Percentiles rank a stretch among this genome's conserved stretches.
phyloP scores from a whole-genome alignment of 2,797 vertebrate species.

The Mastacembelus armatus region DNA sequence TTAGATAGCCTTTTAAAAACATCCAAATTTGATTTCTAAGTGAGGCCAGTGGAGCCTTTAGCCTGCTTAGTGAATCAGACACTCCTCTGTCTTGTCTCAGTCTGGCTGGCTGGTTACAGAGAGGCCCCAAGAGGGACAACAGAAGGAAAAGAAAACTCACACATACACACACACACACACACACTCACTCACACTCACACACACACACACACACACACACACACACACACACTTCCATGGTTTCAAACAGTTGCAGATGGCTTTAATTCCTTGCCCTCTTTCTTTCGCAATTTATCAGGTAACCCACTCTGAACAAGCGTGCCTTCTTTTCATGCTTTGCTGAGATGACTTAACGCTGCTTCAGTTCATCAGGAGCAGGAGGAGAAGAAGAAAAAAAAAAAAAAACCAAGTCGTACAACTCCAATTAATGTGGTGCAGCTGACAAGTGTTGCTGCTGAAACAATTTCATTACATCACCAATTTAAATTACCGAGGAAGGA shows the following conservation, averaged over 20 bases:
- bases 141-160: constrained; percentile 81
- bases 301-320: constrained; percentile 56
- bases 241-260: constrained; percentile 80
- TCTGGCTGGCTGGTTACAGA: constrained; percentile 62
- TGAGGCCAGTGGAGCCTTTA: constrained; percentile 67
- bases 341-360: constrained; percentile 66
- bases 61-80: constrained; percentile 78
- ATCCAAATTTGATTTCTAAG: constrained; percentile 69
- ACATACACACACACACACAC: constrained; percentile 35
- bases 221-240: constrained; percentile 56
- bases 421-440: constrained; percentile 72
- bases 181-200: constrained; percentile 14
- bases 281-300: constrained; percentile 77
- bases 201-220: constrained; percentile 20
- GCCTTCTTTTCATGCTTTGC: constrained; percentile 57
- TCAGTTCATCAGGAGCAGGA: constrained; percentile 36
- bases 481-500: constrained; percentile 70
- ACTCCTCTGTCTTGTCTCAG: constrained; percentile 78
- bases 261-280: constrained; percentile 75
- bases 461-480: constrained; percentile 80
- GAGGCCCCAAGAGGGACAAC: constrained; percentile 81
- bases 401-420: constrained; percentile 40
- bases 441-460: constrained; percentile 79
- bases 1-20: constrained; percentile 42
- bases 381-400: no score